Percentiles rank a stretch among this genome's conserved stretches.
Evolutionary conservation across 2,888 invertebrate genomes (phyloP).

Genomic region (Baronia brevicornis): DNA sequence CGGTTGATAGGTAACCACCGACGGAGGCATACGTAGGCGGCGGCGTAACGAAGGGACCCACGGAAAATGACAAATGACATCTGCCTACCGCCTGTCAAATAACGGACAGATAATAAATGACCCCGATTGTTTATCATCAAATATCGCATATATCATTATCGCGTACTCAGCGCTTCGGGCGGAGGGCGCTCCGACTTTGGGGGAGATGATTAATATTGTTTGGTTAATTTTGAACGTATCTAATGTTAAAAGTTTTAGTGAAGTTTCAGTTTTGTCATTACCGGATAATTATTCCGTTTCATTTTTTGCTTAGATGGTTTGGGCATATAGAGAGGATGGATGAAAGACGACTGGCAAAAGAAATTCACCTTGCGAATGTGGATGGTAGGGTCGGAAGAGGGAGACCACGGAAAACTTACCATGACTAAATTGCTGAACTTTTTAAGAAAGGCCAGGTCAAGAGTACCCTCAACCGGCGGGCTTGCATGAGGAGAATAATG

Average conservation of each 20-base stretch:
- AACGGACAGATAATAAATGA: conserved; percentile 80
- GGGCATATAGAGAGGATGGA: too few species aligned
- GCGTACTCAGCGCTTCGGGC: conserved; percentile 61
- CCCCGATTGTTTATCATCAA: conserved; percentile 78
- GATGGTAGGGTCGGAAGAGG: too few species aligned
- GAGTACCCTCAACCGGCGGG: too few species aligned
- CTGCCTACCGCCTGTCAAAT: conserved; percentile 81
- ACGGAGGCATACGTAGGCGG: conserved; percentile 67
- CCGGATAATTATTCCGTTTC: conserved; percentile 49
- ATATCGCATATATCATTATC: conserved; percentile 76
- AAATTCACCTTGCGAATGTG: too few species aligned
- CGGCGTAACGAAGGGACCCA: conserved; percentile 72
- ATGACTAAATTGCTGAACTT: too few species aligned
- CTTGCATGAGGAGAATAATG: too few species aligned
- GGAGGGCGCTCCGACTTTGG: conserved; percentile 48
- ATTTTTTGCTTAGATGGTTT: too few species aligned
- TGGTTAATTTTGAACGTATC: conserved; percentile 65
- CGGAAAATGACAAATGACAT: conserved; percentile 81
- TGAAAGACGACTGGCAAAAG: too few species aligned
- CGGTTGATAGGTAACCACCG: conserved; percentile 67
- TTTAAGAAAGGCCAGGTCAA: too few species aligned
- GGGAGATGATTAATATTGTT: conserved; percentile 71
- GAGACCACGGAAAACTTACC: too few species aligned
- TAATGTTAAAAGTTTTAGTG: conserved; percentile 66
- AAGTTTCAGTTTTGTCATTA: conserved; percentile 58